These are phyloP conservation scores for Troides oblongomaculatus DNA, from an alignment of 2,888 invertebrate species.

Conservation along the genomic window DNA sequence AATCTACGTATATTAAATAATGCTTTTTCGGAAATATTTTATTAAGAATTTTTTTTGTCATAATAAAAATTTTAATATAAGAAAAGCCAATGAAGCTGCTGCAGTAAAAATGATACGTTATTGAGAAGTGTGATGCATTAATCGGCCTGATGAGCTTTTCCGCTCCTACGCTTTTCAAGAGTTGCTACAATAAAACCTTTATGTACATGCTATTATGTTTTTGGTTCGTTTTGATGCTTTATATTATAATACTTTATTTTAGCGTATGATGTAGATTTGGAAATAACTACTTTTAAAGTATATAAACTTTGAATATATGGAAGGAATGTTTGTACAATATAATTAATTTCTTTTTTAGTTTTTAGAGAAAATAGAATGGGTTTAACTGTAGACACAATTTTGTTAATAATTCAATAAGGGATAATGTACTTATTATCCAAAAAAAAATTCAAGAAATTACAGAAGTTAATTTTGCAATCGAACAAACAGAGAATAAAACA, in stretches of 20 bases:
- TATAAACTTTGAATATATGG: too few relatives aligned
- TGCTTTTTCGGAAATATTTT: neutral
- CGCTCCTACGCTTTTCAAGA: conserved; percentile 46
- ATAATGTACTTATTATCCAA: too few relatives aligned
- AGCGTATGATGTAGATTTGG: neutral
- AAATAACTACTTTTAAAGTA: too few relatives aligned
- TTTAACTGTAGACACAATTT: too few relatives aligned
- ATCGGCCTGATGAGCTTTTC: conserved; percentile 65
- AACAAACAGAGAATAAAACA: too few relatives aligned
- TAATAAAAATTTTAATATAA: neutral
- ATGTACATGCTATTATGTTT: conserved; percentile 11
- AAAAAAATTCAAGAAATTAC: too few relatives aligned
- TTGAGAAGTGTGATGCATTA: conserved; percentile 54
- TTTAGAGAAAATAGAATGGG: too few relatives aligned
- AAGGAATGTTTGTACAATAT: too few relatives aligned
- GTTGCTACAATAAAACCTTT: conserved; percentile 4
- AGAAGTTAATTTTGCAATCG: too few relatives aligned
- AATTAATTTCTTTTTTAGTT: too few relatives aligned
- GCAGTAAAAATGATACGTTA: conserved; percentile 34
- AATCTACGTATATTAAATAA: neutral
- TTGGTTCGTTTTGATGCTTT: neutral
- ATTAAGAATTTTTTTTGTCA: neutral
- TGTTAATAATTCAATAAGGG: too few relatives aligned
- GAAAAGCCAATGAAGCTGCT: neutral
- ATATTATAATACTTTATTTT: neutral